A percentile compares a stretch with the other conserved stretches of the same genome.
These are phyloP conservation scores for Pangasius macronema DNA, from an alignment of 2,797 vertebrate genomes.

Conservation along the genomic window DNA sequence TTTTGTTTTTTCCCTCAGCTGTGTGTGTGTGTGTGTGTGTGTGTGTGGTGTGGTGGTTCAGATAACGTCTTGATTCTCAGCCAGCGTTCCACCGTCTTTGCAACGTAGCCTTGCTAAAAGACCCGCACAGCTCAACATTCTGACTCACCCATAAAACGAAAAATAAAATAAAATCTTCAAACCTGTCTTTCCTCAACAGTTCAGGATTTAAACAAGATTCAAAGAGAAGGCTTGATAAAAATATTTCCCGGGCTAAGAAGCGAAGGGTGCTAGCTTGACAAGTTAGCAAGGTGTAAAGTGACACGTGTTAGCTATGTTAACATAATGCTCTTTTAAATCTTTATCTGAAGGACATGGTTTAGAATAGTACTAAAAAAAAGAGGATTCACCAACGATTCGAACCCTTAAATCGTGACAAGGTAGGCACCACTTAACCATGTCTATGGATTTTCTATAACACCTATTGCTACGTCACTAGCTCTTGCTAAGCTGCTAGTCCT, in stretches of 20 bases:
- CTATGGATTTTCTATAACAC: too few relatives aligned
- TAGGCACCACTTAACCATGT: background rate
- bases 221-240: background rate
- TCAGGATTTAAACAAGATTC: background rate
- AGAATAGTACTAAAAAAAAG: too few relatives aligned
- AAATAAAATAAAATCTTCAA: background rate
- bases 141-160: background rate
- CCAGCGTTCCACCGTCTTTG: background rate
- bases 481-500: background rate
- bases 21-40: background rate
- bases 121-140: background rate
- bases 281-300: background rate
- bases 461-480: background rate
- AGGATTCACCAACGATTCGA: too few relatives aligned
- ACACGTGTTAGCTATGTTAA: background rate
- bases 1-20: background rate
- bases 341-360: too few relatives aligned
- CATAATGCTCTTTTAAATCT: background rate
- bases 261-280: background rate
- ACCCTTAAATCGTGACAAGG: too few relatives aligned
- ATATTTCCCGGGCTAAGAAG: background rate
- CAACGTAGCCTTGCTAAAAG: background rate
- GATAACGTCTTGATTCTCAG: background rate
- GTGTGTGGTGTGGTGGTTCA: background rate
- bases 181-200: background rate